These are phyloP conservation scores for Amphimedon queenslandica DNA, from an alignment of 37 sponge, comb jelly and placozoan genomes.

Conservation along the genomic window DNA sequence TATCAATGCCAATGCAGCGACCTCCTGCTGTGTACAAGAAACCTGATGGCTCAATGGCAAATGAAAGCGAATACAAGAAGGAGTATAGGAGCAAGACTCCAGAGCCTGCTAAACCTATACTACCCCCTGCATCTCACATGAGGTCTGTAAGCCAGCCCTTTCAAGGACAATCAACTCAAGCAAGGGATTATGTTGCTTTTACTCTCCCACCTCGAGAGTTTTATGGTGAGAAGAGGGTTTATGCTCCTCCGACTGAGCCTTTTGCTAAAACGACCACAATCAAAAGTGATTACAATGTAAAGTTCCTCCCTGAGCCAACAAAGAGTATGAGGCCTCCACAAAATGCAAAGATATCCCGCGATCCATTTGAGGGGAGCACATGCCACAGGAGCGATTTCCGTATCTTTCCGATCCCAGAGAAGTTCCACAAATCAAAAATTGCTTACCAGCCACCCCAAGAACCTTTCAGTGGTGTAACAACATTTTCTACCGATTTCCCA, in stretches of 20 bases:
- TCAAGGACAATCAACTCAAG: conserved; percentile 44
- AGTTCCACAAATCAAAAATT: conserved; percentile 17
- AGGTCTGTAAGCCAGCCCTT: conserved; percentile 3
- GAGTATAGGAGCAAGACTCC: conserved; percentile 35
- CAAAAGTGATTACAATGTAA: conserved; percentile 36
- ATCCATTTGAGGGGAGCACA: conserved; percentile 64
- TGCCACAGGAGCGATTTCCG: conserved; percentile 30
- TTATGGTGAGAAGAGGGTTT: conserved; percentile 19
- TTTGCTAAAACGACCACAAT: conserved; percentile 48
- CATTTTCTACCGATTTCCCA: conserved; percentile 43
- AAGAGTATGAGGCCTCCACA: conserved; percentile 43
- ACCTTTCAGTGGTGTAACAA: conserved; percentile 30
- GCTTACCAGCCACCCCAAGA: conserved; percentile 43
- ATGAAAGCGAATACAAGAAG: conserved; percentile 42
- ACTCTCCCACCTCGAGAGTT: conserved; percentile 20
- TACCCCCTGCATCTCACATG: conserved; percentile 12
- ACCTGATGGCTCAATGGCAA: conserved; percentile 45
- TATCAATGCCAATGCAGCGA: conserved; percentile 15
- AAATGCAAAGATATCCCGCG: conserved; percentile 12
- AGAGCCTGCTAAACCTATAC: conserved; percentile 30
- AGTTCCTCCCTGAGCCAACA: conserved; percentile 13
- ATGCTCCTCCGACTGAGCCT: conserved; percentile 53
- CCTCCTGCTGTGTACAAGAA: conserved; percentile 21
- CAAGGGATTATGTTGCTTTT: conserved; percentile 39
- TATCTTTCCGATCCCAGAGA: conserved; percentile 28